phyloP scores from a whole-genome alignment of 2,888 invertebrate species.

The Crossocerus cetratus region DNA sequence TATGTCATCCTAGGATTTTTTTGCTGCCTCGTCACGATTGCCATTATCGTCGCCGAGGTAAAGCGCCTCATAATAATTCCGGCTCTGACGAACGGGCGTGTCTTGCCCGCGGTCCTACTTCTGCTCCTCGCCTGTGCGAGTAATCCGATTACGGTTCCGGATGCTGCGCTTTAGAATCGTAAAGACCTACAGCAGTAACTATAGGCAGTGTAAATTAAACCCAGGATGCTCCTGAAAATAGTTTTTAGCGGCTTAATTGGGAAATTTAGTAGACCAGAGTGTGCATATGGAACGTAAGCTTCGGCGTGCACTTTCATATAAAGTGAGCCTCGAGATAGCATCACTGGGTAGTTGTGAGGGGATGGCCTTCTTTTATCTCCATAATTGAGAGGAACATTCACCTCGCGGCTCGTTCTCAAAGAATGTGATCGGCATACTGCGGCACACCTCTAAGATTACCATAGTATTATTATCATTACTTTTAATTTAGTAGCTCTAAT shows the following conservation, averaged over 20 bases:
- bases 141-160: neutral
- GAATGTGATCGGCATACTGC: neutral
- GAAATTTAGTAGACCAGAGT: too few species aligned
- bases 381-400: conserved; percentile 36
- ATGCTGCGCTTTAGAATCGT: neutral
- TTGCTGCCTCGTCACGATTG: conserved; percentile 71
- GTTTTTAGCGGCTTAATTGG: too few species aligned
- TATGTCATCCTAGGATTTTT: conserved; percentile 70
- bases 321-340: too few species aligned
- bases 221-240: too few species aligned
- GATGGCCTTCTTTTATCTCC: conserved; percentile 44
- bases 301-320: too few species aligned
- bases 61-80: conserved; percentile 62
- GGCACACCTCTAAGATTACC: neutral
- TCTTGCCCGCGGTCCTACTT: neutral
- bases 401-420: conserved; percentile 7
- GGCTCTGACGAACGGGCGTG: neutral
- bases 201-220: too few species aligned
- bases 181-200: too few species aligned
- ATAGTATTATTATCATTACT: neutral
- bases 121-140: neutral
- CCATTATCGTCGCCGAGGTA: conserved; percentile 57
- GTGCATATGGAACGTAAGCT: too few species aligned
- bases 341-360: conserved; percentile 24
- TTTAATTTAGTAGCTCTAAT: neutral